Percentiles rank a stretch among this genome's conserved stretches.
These are phyloP conservation scores for Hipposideros larvatus DNA, from an alignment of 2,797 vertebrate genomes.

Conservation along the genomic window DNA sequence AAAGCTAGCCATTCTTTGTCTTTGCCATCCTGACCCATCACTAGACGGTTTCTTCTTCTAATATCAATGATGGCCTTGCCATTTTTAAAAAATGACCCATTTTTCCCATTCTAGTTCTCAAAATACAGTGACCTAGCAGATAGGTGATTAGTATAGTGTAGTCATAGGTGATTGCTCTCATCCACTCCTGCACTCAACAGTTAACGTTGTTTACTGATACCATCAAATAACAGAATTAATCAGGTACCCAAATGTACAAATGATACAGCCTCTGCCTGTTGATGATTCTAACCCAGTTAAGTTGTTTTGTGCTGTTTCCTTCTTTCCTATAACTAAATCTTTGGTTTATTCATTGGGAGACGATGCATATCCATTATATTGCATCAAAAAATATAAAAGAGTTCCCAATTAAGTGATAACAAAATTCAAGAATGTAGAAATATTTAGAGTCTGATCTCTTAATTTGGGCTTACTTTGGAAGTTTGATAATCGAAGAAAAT, in stretches of 20 bases:
- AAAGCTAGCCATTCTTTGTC: background rate
- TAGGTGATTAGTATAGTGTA: background rate
- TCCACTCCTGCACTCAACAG: background rate
- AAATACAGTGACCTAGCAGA: background rate
- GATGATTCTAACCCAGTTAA: background rate
- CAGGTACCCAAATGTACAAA: background rate
- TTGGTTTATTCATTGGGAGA: conserved; percentile 14
- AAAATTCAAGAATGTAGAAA: conserved; percentile 36
- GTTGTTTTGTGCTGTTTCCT: conserved; percentile 19
- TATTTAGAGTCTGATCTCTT: background rate
- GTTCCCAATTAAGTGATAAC: conserved; percentile 12
- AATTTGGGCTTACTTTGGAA: background rate
- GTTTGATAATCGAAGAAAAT: background rate
- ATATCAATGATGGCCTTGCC: background rate
- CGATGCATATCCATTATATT: background rate
- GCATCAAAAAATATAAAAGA: background rate
- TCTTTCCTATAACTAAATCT: conserved; percentile 32
- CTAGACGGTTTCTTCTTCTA: background rate
- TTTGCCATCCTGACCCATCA: background rate
- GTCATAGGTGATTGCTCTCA: background rate
- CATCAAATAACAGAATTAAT: background rate
- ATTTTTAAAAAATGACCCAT: background rate
- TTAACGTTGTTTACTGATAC: background rate
- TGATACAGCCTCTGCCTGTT: background rate
- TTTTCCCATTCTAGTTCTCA: background rate